phyloP scores from a whole-genome alignment of 2,797 vertebrate species.

The Chelonia mydas region DNA sequence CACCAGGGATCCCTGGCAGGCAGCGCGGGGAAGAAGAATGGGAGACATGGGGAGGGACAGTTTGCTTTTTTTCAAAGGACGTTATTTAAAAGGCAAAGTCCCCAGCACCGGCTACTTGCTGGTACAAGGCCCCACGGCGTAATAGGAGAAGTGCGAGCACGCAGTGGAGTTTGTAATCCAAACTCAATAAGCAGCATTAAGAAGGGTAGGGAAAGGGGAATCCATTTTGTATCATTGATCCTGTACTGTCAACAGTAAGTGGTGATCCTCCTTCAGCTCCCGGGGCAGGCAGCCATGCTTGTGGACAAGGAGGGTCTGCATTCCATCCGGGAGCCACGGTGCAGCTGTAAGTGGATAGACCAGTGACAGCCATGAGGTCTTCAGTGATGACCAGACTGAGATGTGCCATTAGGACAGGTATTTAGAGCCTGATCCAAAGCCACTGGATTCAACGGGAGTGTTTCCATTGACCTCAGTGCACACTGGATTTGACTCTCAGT shows the following conservation, averaged over 20 bases:
- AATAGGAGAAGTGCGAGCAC: neutral
- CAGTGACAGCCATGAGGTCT: neutral
- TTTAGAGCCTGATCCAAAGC: neutral
- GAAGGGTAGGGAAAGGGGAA: neutral
- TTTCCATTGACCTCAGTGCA: no score
- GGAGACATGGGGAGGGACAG: neutral
- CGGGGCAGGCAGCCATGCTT: neutral
- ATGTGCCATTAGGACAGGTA: neutral
- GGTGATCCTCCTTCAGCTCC: neutral
- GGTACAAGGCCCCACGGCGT: neutral
- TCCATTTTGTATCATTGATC: neutral
- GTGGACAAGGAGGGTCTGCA: neutral
- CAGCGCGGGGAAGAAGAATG: neutral
- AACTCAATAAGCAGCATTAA: neutral
- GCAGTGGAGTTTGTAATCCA: neutral
- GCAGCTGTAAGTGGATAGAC: neutral
- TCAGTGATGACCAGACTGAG: neutral
- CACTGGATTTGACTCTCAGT: neutral
- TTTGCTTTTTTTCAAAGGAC: fast-evolving
- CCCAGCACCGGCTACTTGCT: neutral
- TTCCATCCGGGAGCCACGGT: neutral
- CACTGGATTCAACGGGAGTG: neutral
- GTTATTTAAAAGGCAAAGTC: neutral
- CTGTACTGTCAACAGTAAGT: neutral
- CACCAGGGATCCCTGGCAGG: neutral